phyloP scores from a whole-genome alignment of 1,140 invertebrate genomes.

The Babylonia areolata region DNA sequence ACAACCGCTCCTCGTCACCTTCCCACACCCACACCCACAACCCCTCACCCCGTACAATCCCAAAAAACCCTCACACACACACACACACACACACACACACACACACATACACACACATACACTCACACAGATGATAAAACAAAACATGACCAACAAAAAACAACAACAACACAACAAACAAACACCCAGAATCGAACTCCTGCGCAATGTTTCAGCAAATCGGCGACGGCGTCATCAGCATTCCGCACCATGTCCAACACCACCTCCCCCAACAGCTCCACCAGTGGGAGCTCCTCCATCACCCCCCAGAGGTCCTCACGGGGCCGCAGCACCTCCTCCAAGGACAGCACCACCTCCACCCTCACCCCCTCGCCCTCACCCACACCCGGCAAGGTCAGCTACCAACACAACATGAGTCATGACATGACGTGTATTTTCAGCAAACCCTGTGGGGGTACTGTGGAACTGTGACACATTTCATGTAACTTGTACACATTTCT shows the following conservation, averaged over 20 bases:
- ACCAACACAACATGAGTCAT: too few relatives aligned
- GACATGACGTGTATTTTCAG: too few relatives aligned
- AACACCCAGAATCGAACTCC: neutral
- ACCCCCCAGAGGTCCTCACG: conserved; percentile 67
- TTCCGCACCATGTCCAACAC: conserved; percentile 68
- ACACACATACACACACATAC: too few relatives aligned
- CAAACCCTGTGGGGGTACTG: too few relatives aligned
- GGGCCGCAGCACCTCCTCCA: conserved; percentile 68
- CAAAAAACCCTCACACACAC: too few relatives aligned
- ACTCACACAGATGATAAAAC: neutral
- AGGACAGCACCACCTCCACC: conserved; percentile 72
- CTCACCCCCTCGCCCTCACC: conserved; percentile 73
- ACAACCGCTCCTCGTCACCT: too few relatives aligned
- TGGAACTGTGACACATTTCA: too few relatives aligned
- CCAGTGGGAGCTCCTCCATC: conserved; percentile 72
- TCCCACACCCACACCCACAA: too few relatives aligned
- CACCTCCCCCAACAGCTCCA: conserved; percentile 73
- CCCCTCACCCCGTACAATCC: too few relatives aligned
- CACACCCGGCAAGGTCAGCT: conserved; percentile 67
- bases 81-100: too few relatives aligned
- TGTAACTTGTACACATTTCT: too few relatives aligned
- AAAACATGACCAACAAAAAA: neutral
- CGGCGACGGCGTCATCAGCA: conserved; percentile 56
- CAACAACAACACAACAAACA: neutral
- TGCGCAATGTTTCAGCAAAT: conserved; percentile 46